phyloP scores from a whole-genome alignment of 2,113 vertebrate genomes.

The Dasyprocta punctata region DNA sequence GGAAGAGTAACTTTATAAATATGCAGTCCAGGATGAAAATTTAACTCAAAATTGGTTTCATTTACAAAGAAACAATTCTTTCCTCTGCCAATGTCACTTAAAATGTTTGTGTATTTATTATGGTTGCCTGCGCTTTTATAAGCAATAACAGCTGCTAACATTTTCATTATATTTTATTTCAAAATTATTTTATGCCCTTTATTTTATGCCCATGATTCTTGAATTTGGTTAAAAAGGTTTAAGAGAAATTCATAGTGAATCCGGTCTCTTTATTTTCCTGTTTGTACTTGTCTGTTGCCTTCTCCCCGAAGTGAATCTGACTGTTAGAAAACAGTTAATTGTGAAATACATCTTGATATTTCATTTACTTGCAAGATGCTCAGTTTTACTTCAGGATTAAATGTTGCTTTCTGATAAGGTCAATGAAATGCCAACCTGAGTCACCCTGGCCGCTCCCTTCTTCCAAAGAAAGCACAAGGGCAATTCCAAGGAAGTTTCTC shows the following conservation, averaged over 20 bases:
- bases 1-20: not conserved
- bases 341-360: conserved; percentile 9
- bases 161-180: not conserved
- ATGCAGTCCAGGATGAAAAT: not conserved
- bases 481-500: conserved; percentile 40
- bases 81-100: not conserved
- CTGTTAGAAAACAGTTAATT: not conserved
- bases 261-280: not conserved
- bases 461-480: conserved; percentile 32
- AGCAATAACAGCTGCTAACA: not conserved
- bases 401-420: not conserved
- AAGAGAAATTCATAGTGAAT: not conserved
- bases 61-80: not conserved
- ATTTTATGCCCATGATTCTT: too few relatives aligned
- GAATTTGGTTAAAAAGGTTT: not conserved
- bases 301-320: not conserved
- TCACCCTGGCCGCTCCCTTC: not conserved
- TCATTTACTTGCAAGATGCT: not conserved
- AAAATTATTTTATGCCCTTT: not conserved
- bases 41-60: not conserved
- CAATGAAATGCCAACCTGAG: not conserved
- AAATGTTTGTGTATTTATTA: not conserved
- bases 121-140: not conserved
- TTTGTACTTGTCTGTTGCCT: not conserved
- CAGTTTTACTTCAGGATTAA: not conserved